Evolutionary conservation across 2,113 vertebrate species (phyloP).

Genomic region (Panurus biarmicus): DNA sequence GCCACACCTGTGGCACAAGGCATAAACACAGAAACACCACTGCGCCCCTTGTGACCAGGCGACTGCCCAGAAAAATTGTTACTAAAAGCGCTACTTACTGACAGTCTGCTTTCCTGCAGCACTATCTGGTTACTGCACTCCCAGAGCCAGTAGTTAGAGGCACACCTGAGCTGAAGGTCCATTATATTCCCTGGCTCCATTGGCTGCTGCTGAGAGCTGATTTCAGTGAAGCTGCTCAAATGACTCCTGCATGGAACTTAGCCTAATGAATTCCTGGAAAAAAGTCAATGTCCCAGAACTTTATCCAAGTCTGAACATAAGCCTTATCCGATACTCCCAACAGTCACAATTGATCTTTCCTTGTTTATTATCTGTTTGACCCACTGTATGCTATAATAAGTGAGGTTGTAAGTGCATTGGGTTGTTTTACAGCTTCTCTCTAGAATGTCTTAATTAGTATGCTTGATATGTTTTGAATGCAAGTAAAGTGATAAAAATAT

Average conservation of each 20-base stretch:
- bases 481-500: not conserved
- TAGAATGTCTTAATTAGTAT: not conserved
- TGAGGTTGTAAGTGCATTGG: not conserved
- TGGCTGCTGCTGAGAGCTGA: not conserved
- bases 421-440: not conserved
- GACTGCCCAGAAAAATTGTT: not conserved
- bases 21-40: not conserved
- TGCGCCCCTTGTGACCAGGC: not conserved
- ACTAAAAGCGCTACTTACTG: not conserved
- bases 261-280: not conserved
- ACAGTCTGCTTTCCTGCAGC: not conserved
- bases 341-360: not conserved
- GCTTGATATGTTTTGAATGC: not conserved
- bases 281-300: not conserved
- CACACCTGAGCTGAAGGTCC: not conserved
- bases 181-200: not conserved
- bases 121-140: rapidly evolving
- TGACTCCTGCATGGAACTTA: not conserved
- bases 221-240: not conserved
- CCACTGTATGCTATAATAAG: not conserved
- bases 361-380: not conserved
- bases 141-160: rapidly evolving
- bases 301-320: not conserved
- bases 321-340: not conserved
- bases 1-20: not conserved